Evolutionary conservation across 2,113 vertebrate species (phyloP).

Genomic region (Clarias batrachus): DNA sequence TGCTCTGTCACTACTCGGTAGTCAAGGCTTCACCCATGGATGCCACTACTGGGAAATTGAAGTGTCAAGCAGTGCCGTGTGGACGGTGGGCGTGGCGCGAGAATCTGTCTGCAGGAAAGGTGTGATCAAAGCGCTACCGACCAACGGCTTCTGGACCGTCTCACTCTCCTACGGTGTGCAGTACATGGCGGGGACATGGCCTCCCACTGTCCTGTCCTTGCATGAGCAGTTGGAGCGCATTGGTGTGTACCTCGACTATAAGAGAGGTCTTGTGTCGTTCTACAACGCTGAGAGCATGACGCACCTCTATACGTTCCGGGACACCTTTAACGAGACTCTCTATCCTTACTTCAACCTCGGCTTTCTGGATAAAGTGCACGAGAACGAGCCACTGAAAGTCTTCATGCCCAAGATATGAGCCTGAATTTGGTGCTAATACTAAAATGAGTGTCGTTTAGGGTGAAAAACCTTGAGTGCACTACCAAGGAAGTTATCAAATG

Average conservation of each 20-base stretch:
- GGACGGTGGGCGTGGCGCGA: slow-evolving; percentile 76
- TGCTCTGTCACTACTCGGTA: slow-evolving; percentile 73
- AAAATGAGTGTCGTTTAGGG: background rate
- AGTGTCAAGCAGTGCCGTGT: slow-evolving; percentile 78
- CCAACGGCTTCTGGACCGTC: slow-evolving; percentile 79
- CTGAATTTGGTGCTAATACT: background rate
- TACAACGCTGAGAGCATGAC: slow-evolving; percentile 78
- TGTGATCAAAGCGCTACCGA: slow-evolving; percentile 75
- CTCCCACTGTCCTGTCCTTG: slow-evolving; percentile 72
- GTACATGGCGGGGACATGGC: slow-evolving; percentile 77
- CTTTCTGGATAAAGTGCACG: slow-evolving; percentile 77
- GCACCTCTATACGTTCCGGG: slow-evolving; percentile 76
- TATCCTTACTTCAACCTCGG: slow-evolving; percentile 78
- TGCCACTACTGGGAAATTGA: slow-evolving; percentile 81
- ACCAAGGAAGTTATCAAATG: background rate
- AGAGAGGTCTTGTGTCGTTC: slow-evolving; percentile 78
- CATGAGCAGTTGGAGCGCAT: slow-evolving; percentile 71
- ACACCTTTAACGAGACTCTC: slow-evolving; percentile 73
- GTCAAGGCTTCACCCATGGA: slow-evolving; percentile 76
- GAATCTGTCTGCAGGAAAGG: slow-evolving; percentile 76
- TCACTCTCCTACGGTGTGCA: slow-evolving; percentile 78
- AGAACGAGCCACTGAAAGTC: slow-evolving; percentile 79
- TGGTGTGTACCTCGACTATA: slow-evolving; percentile 77
- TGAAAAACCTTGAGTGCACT: background rate
- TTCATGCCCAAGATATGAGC: slow-evolving; percentile 75